These are phyloP conservation scores for Cabera pusaria DNA, from an alignment of 2,888 invertebrate genomes.

Conservation along the genomic window DNA sequence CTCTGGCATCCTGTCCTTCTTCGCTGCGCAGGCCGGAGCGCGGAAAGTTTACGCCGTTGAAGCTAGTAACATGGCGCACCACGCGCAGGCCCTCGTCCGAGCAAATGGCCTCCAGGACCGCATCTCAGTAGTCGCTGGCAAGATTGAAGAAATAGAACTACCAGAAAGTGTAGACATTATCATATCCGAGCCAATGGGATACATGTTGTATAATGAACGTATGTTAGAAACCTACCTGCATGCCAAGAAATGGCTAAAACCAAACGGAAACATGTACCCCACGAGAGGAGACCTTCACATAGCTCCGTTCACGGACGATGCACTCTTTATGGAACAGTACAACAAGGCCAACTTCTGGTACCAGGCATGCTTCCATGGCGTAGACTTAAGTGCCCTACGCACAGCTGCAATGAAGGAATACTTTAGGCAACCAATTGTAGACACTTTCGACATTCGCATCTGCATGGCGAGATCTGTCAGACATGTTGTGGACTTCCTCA, in stretches of 20 bases:
- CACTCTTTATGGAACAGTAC: conserved; percentile 98
- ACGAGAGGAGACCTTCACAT: conserved; percentile 98
- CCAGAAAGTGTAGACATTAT: conserved; percentile 98
- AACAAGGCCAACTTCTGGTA: conserved; percentile 99
- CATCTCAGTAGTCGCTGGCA: conserved; percentile 97
- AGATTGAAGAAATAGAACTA: conserved; percentile 98
- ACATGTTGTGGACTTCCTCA: conserved; percentile 96
- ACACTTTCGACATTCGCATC: conserved; percentile 98
- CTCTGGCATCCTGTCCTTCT: conserved; percentile 98
- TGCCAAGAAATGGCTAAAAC: conserved; percentile 98
- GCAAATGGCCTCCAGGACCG: conserved; percentile 94
- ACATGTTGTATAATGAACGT: conserved; percentile 99
- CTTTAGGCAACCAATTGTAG: conserved; percentile 98
- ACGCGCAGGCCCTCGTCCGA: conserved; percentile 94
- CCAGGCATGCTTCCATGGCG: conserved; percentile 98
- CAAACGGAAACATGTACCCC: conserved; percentile 98
- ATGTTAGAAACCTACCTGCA: conserved; percentile 99
- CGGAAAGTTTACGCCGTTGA: conserved; percentile 99
- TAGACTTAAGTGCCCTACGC: conserved; percentile 96
- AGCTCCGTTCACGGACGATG: conserved; percentile 98
- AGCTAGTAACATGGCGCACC: conserved; percentile 99
- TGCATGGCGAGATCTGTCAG: conserved; percentile 97
- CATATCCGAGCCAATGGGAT: conserved; percentile 99
- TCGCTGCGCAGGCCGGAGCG: conserved; percentile 98
- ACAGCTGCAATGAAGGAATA: conserved; percentile 98